Percentiles rank a stretch among this genome's conserved stretches.
Conservation (phyloP, 2,888 invertebrate genomes). For the Amorpha juglandis region DNA sequence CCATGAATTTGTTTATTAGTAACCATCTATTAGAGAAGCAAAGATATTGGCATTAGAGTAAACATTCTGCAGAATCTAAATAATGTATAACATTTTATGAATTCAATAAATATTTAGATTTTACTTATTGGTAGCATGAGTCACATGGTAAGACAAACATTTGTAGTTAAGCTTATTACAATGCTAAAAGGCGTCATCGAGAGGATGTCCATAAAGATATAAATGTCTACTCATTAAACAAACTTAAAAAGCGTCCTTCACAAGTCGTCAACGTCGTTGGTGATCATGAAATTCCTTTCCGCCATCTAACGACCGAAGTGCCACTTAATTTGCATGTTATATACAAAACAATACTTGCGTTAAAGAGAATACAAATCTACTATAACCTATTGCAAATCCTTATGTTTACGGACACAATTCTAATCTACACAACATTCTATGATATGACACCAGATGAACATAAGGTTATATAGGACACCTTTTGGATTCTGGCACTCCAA, state of each 20-base stretch:
- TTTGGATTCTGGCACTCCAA: no score
- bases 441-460: no score
- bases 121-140: background rate
- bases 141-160: background rate
- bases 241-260: background rate
- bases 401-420: no score
- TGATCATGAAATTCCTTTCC: slow-evolving; percentile 15
- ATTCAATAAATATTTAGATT: background rate
- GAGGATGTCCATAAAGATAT: slow-evolving; percentile 1
- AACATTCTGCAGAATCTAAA: no score
- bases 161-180: background rate
- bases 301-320: slow-evolving; percentile 5
- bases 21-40: no score
- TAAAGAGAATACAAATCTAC: background rate
- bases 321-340: slow-evolving; percentile 14
- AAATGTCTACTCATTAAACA: slow-evolving; percentile 4
- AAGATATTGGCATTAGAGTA: no score
- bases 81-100: no score
- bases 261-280: background rate
- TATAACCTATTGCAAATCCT: background rate
- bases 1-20: no score
- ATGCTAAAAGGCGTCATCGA: background rate
- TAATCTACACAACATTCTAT: no score
- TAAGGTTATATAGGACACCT: no score
- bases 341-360: background rate